Conservation (phyloP, 2,888 invertebrate genomes). For the Diplolepis rosae region DNA sequence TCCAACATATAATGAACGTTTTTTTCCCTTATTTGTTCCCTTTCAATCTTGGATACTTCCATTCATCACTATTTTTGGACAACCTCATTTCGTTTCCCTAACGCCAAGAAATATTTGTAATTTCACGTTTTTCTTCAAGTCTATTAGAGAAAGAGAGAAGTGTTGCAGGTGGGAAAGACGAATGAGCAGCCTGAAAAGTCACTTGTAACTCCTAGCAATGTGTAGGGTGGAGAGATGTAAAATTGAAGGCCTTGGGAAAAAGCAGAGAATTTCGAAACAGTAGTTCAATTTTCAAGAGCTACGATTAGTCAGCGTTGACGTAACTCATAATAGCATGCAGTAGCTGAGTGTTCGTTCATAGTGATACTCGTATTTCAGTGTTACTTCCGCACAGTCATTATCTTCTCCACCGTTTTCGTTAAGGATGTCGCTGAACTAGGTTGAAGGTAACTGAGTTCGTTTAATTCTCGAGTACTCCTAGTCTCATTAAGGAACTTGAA, state of each 20-base stretch:
- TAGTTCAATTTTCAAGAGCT: constrained; percentile 39
- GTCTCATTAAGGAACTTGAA: constrained; percentile 69
- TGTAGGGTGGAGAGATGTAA: neutral
- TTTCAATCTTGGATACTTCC: constrained; percentile 11
- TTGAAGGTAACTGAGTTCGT: constrained; percentile 62
- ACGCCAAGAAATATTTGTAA: constrained; percentile 2
- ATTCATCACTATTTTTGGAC: constrained; percentile 17
- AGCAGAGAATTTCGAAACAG: neutral
- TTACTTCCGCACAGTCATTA: constrained; percentile 43
- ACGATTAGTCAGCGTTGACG: constrained; percentile 52
- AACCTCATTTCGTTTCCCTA: constrained; percentile 10
- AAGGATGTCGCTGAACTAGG: constrained; percentile 45
- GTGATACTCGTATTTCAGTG: constrained; percentile 63
- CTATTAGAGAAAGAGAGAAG: constrained; percentile 9
- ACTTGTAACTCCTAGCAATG: neutral
- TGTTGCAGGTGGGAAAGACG: neutral
- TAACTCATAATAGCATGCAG: constrained; percentile 39
- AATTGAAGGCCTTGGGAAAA: neutral
- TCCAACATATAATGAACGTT: neutral
- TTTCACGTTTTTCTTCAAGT: neutral
- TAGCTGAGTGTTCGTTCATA: constrained; percentile 27
- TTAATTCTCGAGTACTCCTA: constrained; percentile 61
- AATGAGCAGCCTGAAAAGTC: constrained; percentile 3
- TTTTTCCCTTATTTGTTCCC: neutral
- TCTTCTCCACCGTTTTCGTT: constrained; percentile 29